Conservation (phyloP, 2,797 vertebrate genomes). For the Monodelphis domestica region DNA sequence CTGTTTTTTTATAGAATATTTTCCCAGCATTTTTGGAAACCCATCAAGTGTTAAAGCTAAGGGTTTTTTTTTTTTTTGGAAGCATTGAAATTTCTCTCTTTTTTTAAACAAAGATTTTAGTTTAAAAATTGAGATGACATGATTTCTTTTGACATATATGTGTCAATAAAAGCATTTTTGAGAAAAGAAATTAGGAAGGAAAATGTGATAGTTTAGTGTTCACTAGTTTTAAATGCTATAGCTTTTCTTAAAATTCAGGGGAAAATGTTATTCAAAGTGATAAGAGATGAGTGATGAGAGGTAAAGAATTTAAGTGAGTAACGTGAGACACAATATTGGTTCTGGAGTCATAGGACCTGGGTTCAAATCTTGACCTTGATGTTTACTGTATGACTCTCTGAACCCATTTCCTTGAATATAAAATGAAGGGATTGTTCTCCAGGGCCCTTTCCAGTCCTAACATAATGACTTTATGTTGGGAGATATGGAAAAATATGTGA, state of each 20-base stretch:
- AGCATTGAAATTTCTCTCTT: conserved; percentile 11
- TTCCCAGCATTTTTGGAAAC: conserved; percentile 58
- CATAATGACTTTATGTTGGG: neutral
- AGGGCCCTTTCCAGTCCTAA: neutral
- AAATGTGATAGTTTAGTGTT: conserved; percentile 12
- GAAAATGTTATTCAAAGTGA: neutral
- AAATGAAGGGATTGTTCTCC: neutral
- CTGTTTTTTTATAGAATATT: conserved; percentile 46
- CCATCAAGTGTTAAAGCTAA: conserved; percentile 44
- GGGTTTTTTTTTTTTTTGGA: conserved; percentile 23
- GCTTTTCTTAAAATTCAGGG: neutral
- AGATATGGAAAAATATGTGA: neutral
- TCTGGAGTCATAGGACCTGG: neutral
- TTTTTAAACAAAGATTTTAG: conserved; percentile 3
- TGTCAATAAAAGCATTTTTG: neutral
- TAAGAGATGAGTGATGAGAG: conserved; percentile 10
- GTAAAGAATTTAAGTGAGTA: neutral
- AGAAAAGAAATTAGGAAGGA: conserved; percentile 10
- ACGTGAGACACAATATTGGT: neutral
- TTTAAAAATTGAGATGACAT: conserved; percentile 7
- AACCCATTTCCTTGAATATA: neutral
- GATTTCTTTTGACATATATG: neutral
- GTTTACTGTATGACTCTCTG: neutral
- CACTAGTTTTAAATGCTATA: conserved; percentile 10
- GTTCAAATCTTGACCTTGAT: neutral